phyloP scores from a whole-genome alignment of 2,888 invertebrate species.

The Epinotia bilunana region DNA sequence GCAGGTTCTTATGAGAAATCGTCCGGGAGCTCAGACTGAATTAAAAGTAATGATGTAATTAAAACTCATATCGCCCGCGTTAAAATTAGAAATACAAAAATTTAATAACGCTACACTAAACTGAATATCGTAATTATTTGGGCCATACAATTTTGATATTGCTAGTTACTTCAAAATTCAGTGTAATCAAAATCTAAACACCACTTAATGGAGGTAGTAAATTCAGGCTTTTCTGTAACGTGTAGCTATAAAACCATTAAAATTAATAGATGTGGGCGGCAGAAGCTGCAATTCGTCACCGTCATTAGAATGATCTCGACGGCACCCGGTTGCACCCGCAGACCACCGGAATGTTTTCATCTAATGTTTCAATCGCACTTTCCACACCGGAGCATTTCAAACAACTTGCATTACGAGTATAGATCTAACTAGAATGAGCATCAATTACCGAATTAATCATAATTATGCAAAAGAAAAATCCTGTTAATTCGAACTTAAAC shows the following conservation, averaged over 20 bases:
- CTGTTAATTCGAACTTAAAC: neutral
- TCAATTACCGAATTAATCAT: too few relatives aligned
- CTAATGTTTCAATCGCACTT: conserved; percentile 40
- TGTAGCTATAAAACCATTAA: conserved; percentile 76
- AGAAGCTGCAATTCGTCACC: conserved; percentile 73
- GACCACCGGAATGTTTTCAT: conserved; percentile 65
- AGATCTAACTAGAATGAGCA: too few relatives aligned
- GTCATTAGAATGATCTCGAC: conserved; percentile 68
- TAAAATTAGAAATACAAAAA: conserved; percentile 52
- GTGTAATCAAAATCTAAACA: conserved; percentile 51
- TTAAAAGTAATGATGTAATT: conserved; percentile 82
- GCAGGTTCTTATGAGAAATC: conserved; percentile 73
- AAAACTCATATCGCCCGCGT: conserved; percentile 70
- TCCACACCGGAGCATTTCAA: conserved; percentile 23
- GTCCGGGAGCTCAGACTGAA: conserved; percentile 68
- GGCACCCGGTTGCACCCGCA: conserved; percentile 53
- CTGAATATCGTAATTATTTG: conserved; percentile 39
- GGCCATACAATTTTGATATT: conserved; percentile 41
- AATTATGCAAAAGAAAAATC: neutral
- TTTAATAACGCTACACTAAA: conserved; percentile 23
- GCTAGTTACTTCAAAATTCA: conserved; percentile 36
- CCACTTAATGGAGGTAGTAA: conserved; percentile 64
- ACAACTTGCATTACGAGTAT: neutral
- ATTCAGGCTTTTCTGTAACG: conserved; percentile 67
- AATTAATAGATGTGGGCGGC: conserved; percentile 68